Percentiles rank a stretch among this genome's conserved stretches.
Conservation (phyloP, 2,888 invertebrate species). For the Melolontha melolontha region DNA sequence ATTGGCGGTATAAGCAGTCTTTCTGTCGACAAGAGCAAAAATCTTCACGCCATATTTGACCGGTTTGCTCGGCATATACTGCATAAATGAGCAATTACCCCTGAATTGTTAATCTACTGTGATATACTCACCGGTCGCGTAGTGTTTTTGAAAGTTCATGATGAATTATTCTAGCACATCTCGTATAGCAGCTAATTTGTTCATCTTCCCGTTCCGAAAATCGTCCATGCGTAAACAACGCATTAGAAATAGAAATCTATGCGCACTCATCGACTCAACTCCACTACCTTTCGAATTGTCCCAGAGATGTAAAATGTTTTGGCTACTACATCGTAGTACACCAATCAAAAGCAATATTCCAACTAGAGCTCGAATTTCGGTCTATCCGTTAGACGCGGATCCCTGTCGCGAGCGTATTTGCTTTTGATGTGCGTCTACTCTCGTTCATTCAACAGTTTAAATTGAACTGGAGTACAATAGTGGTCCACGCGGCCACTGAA, state of each 20-base stretch:
- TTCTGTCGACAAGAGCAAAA: constrained; percentile 17
- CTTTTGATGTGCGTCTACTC: too few relatives aligned
- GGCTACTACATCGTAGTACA: constrained; percentile 5
- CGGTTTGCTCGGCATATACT: constrained; percentile 51
- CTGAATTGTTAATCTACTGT: constrained; percentile 44
- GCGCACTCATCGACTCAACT: constrained; percentile 29
- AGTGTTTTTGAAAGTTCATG: constrained; percentile 48
- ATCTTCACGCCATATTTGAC: constrained; percentile 40
- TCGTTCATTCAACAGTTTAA: too few relatives aligned
- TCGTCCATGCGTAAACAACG: constrained; percentile 25
- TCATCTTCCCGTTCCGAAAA: constrained; percentile 2
- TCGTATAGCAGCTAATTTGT: constrained; percentile 33
- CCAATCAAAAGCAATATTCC: constrained; percentile 29
- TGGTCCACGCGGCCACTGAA: too few relatives aligned
- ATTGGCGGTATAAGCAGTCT: constrained; percentile 22
- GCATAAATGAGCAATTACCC: constrained; percentile 43
- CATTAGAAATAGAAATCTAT: constrained; percentile 30
- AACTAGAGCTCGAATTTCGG: constrained; percentile 23
- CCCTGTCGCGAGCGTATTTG: constrained; percentile 15
- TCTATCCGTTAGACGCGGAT: constrained; percentile 13
- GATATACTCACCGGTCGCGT: constrained; percentile 47
- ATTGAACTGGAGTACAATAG: too few relatives aligned
- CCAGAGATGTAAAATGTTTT: constrained; percentile 18
- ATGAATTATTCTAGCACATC: constrained; percentile 50
- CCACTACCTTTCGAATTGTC: constrained; percentile 15